These are phyloP conservation scores for Schizothorax lantsangensis DNA, from an alignment of 2,797 vertebrate species.

Conservation along the genomic window DNA sequence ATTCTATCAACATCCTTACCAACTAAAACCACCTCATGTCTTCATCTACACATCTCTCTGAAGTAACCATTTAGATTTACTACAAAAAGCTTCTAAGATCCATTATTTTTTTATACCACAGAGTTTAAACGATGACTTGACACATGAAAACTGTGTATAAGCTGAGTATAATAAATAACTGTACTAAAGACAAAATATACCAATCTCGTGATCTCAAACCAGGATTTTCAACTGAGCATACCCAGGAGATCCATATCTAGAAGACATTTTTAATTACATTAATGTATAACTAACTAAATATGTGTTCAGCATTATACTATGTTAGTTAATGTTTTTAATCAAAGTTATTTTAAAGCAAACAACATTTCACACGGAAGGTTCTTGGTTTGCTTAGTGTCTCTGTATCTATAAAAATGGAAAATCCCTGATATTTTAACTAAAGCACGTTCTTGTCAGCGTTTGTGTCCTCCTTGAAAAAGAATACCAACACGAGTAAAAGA, in stretches of 20 bases:
- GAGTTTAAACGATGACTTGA: neutral
- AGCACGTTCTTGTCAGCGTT: neutral
- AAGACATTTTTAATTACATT: too few relatives aligned
- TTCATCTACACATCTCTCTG: neutral
- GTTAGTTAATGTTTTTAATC: neutral
- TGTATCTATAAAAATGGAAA: neutral
- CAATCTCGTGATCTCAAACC: neutral
- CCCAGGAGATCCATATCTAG: neutral
- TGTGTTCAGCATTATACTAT: neutral
- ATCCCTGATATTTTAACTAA: neutral
- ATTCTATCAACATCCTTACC: neutral
- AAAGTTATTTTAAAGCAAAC: constrained; percentile 1
- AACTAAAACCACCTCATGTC: neutral
- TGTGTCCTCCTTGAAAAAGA: neutral
- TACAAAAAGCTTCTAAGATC: neutral
- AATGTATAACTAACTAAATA: neutral
- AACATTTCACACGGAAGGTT: neutral
- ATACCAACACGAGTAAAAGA: neutral
- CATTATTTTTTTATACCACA: neutral
- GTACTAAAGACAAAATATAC: neutral
- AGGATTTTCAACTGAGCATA: neutral
- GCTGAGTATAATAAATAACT: neutral
- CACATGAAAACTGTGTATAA: neutral
- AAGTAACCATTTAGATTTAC: neutral
- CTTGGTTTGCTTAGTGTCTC: neutral